Base-by-base conservation (phyloP, 2,797 vertebrate genomes). In the Coccyzus lansbergi region DNA sequence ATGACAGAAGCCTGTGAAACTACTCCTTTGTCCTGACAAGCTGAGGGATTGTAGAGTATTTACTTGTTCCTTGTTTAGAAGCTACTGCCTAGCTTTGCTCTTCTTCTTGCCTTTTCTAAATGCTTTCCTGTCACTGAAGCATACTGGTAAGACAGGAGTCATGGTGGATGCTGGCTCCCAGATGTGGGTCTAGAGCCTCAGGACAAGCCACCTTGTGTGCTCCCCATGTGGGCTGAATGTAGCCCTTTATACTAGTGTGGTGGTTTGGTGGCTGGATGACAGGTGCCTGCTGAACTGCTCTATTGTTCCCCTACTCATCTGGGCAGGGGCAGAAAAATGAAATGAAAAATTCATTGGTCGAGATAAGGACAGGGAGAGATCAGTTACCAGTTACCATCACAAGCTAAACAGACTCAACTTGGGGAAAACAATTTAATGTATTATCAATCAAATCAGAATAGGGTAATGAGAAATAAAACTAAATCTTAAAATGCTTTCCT, bases 271-370 rank as follows among this genome's bases (percentile, higher is more conserved):
- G 15, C 12, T 72, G 53, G 31, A 12, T 0, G 4, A 18, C 12
- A 40, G 46, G 33, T 82, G 40, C n/a, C 34, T 40, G 10, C 34
- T 48, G 38, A 74, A 13, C n/a, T 3, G 4, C 5, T 36, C 31
- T 62, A 2, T n/a, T 24, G 26, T 22, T 62, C 21, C 10, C 21
- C 28, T 69, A 4, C n/a, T 64, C n/a, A 26, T 11, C 16, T 38
- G 46, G n/a, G 8, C 5, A 3, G 46, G n/a, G 38, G 8, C 7
- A 49, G 34, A 31, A 34, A 77, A 65, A 65, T 28, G n/a, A 1
- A 4, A 36, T 0, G 0, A n/a, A 52, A 74, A 14, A 17, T 36
- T 67, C 1, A 1, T 34, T 53, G 29, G 11, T 36, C 0, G 1
- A 44, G 25, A 18, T 51, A 51, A 34, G 53, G 36, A 25, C 52